Evolutionary conservation across 2,888 invertebrate species (phyloP).

Genomic region (Philonicus albiceps): DNA sequence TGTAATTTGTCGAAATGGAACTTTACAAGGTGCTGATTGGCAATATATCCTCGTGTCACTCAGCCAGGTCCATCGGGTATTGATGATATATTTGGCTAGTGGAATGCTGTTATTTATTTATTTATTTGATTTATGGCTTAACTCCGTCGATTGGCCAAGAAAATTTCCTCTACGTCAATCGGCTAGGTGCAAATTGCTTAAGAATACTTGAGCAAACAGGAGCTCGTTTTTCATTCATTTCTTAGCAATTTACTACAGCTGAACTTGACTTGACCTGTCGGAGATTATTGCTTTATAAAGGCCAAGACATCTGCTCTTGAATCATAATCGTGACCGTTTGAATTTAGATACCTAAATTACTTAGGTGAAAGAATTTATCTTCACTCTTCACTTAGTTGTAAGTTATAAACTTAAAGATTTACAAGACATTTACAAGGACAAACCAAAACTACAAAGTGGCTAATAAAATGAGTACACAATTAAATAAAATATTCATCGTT

Average conservation of each 20-base stretch:
- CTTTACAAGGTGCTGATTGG: constrained; percentile 19
- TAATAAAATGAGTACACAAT: background rate
- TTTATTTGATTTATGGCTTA: constrained; percentile 22
- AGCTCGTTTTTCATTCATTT: background rate
- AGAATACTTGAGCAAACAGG: background rate
- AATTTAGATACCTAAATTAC: background rate
- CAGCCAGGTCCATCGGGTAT: background rate
- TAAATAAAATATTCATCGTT: background rate
- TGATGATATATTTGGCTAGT: constrained; percentile 1
- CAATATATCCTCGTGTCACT: constrained; percentile 12
- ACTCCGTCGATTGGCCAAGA: background rate
- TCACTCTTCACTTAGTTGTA: background rate
- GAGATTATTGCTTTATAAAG: background rate
- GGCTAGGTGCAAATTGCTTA: background rate
- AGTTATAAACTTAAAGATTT: background rate
- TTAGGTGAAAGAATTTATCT: background rate
- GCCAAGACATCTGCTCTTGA: background rate
- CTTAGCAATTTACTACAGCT: background rate
- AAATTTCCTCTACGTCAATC: background rate
- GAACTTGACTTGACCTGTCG: background rate
- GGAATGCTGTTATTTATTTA: background rate
- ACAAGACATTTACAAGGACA: background rate
- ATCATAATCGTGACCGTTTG: background rate
- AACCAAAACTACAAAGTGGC: background rate
- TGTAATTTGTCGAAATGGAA: constrained; percentile 17